A percentile compares a stretch with the other conserved stretches of the same genome.
phyloP scores from a whole-genome alignment of 2,797 vertebrate species.

The Leptodactylus fallax region DNA sequence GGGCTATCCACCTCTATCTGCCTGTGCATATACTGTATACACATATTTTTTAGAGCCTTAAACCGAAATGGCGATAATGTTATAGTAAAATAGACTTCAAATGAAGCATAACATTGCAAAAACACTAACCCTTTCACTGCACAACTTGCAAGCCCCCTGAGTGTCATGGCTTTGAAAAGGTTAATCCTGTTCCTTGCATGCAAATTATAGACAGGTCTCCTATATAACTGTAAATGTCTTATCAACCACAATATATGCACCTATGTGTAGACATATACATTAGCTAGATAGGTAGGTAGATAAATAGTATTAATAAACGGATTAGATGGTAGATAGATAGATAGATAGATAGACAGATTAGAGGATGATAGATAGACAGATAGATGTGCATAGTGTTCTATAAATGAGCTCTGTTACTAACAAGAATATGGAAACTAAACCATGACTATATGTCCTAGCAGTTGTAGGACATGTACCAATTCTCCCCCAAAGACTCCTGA shows the following conservation, averaged over 20 bases:
- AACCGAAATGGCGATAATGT: slow-evolving; percentile 14
- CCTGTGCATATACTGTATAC: not conserved
- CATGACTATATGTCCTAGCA: not conserved
- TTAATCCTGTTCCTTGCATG: slow-evolving; percentile 11
- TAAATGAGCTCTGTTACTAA: slow-evolving; percentile 2
- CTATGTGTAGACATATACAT: no score
- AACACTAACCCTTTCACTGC: slow-evolving; percentile 15
- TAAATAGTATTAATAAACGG: no score
- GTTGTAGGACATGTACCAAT: not conserved
- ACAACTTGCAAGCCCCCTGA: not conserved
- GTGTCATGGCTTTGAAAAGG: not conserved
- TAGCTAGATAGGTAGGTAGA: no score
- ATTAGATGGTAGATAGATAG: not conserved
- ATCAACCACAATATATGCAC: not conserved
- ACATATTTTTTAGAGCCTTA: not conserved
- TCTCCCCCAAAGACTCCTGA: slow-evolving; percentile 8
- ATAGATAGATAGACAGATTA: not conserved
- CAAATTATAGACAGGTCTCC: not conserved
- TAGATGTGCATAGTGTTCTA: not conserved
- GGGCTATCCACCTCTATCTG: slow-evolving; percentile 16
- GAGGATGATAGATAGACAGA: slow-evolving; percentile 22
- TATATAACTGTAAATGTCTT: not conserved
- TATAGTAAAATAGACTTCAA: slow-evolving; percentile 7
- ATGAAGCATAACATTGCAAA: not conserved
- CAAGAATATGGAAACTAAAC: not conserved